Base-by-base conservation (phyloP, 2,113 vertebrate genomes). In the Alexandromys fortis region DNA sequence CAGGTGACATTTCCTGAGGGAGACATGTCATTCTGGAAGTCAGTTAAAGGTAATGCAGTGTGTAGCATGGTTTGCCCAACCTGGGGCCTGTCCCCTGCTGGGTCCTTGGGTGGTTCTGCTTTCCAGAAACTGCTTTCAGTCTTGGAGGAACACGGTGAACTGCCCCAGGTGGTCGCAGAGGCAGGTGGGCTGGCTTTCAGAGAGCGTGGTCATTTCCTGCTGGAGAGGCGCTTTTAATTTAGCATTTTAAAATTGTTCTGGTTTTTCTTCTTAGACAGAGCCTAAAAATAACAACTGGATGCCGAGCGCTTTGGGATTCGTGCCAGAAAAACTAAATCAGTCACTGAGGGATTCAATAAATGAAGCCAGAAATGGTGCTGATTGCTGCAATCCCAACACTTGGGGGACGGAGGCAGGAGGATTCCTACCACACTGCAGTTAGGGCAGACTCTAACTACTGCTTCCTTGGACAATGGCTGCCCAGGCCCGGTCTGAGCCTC, bases 221-320 rank as follows among this genome's bases (percentile, higher is more conserved):
- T 9, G 35, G 24, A 1, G 5, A 58, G 12, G 22, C 26, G 79
- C 75, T 95, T 91, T 90, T 86, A 75, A 78, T 91, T 96, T 81
- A 49, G 7, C 70, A 55, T 75, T 86, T 95, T 88, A 17, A 86
- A 95, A 65, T 68, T 22, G 49, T 58, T 96, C 58, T 0, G 35
- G 67, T 35, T 78, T 90, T 61, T 96, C 49, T 19, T 92, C 75
- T 76, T 73, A 68, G 90, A 77, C 70, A 42, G 55, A 58, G 28
- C 26, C 77, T 75, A 67, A 88, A 97, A 96, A 95, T 70, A 92
- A 93, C 94, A 70, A 94, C 0, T 4, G 52, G 55, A 94, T 76
- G 73, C 65, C 49, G 58, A 89, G 58, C 7, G 1, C 68, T 93
- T 93, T 58, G n/a, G 55, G 89, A 95, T 63, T 35, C 47, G 30